Percentiles rank a stretch among this genome's conserved stretches.
These are phyloP conservation scores for Allochrocebus solatus DNA, from an alignment of 2,797 vertebrate species.

Conservation along the genomic window DNA sequence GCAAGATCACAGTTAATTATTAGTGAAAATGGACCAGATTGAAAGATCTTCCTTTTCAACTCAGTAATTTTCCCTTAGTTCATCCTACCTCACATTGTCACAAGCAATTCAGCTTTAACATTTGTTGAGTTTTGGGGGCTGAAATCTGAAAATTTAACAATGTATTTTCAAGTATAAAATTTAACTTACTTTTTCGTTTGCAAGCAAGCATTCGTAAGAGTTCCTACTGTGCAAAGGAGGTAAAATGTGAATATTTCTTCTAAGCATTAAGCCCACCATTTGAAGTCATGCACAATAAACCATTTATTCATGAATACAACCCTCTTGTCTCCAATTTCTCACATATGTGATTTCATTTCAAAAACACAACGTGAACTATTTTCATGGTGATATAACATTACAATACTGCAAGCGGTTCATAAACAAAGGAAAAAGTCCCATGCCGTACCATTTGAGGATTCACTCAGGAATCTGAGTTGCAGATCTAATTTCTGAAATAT, in stretches of 20 bases:
- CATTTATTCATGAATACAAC: slow-evolving; percentile 53
- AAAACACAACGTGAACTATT: slow-evolving; percentile 57
- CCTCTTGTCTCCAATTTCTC: slow-evolving; percentile 67
- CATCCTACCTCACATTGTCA: not conserved
- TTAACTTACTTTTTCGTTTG: slow-evolving; percentile 45
- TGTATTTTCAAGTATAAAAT: slow-evolving; percentile 45
- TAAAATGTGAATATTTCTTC: not conserved
- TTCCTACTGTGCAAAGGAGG: not conserved
- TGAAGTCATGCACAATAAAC: slow-evolving; percentile 69
- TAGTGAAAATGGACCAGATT: not conserved
- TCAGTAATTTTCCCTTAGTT: not conserved
- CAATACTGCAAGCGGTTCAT: not conserved
- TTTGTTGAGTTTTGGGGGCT: slow-evolving; percentile 39
- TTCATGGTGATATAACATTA: slow-evolving; percentile 58
- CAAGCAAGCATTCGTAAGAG: not conserved
- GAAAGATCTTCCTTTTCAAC: not conserved
- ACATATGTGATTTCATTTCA: slow-evolving; percentile 70
- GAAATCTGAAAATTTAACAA: slow-evolving; percentile 49
- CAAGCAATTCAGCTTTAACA: slow-evolving; percentile 19
- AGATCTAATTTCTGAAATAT: slow-evolving; percentile 53
- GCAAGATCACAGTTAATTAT: not conserved
- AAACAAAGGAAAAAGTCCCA: slow-evolving; percentile 32
- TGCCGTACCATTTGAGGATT: not conserved
- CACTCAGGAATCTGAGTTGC: not conserved
- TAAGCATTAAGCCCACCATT: slow-evolving; percentile 27